Evolutionary conservation across 2,888 invertebrate genomes (phyloP).

Genomic region (Callinectes sapidus): DNA sequence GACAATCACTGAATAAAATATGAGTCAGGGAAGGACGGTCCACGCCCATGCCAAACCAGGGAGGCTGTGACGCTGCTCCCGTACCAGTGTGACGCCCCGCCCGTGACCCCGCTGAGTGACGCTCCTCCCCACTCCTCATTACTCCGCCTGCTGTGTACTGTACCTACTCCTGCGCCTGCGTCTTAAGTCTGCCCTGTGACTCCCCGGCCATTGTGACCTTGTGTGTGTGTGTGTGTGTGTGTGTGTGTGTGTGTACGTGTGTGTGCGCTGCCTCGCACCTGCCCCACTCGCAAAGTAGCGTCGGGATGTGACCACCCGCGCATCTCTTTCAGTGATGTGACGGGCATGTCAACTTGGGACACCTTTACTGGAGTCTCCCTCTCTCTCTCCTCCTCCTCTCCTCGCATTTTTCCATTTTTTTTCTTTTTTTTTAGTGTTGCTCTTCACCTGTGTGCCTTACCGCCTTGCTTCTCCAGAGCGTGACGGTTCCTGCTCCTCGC

Average conservation of each 20-base stretch:
- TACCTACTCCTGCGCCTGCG: background rate
- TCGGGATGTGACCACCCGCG: background rate
- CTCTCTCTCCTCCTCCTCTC: background rate
- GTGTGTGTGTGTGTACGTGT: conserved; percentile 16
- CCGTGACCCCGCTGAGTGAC: background rate
- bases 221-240: conserved; percentile 25
- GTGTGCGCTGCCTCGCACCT: background rate
- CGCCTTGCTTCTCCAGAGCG: background rate
- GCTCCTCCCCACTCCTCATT: background rate
- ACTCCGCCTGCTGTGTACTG: background rate
- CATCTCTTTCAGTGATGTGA: background rate
- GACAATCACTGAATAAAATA: conserved; percentile 39
- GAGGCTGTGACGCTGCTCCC: background rate
- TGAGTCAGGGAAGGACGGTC: conserved; percentile 16
- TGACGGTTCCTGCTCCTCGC: background rate
- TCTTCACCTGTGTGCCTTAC: no score
- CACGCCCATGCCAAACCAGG: conserved; percentile 35
- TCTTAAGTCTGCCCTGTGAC: background rate
- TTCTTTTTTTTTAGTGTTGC: background rate
- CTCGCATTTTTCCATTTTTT: background rate
- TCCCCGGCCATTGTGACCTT: background rate
- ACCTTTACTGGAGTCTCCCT: background rate
- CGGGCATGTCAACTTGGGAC: background rate
- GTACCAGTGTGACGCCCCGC: background rate
- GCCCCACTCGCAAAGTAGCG: background rate